Percentiles rank a stretch among this genome's conserved stretches.
Conservation (phyloP, 2,888 invertebrate species). For the Tachystola acroxantha region DNA sequence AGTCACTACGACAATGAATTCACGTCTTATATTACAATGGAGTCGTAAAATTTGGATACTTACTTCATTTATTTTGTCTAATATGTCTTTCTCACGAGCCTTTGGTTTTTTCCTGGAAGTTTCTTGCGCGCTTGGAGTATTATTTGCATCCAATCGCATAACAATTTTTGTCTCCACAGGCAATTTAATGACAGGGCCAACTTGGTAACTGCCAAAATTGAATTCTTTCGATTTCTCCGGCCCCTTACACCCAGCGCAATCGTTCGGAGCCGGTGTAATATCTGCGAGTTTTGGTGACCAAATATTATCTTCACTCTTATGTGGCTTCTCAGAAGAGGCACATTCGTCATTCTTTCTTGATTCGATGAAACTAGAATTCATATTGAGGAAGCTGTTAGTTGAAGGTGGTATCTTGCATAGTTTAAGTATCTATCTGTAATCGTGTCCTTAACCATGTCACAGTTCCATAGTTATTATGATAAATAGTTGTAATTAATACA, state of each 20-base stretch:
- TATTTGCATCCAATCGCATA: conserved; percentile 45
- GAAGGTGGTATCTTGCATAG: too few species aligned
- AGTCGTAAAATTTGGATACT: too few species aligned
- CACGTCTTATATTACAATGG: too few species aligned
- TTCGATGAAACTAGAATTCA: conserved; percentile 21
- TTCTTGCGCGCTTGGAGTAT: conserved; percentile 12
- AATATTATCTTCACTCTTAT: not conserved
- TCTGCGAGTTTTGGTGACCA: not conserved
- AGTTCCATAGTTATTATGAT: conserved; percentile 3
- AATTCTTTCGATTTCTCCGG: not conserved
- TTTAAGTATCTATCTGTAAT: too few species aligned
- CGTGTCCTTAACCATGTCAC: conserved; percentile 7
- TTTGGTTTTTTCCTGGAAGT: conserved; percentile 19
- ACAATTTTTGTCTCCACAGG: conserved; percentile 46
- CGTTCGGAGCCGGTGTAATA: not conserved
- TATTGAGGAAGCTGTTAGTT: not conserved
- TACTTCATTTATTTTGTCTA: conserved; percentile 43
- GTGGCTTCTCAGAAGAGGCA: not conserved
- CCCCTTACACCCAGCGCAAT: not conserved
- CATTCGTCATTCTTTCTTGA: conserved; percentile 16
- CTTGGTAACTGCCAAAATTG: conserved; percentile 19
- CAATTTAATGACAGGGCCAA: conserved; percentile 49
- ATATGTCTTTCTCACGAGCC: conserved; percentile 22
- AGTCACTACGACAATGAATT: too few species aligned
- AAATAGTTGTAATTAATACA: conserved; percentile 1